Conservation (phyloP, 2,888 invertebrate genomes). For the Macrosiphum euphorbiae region DNA sequence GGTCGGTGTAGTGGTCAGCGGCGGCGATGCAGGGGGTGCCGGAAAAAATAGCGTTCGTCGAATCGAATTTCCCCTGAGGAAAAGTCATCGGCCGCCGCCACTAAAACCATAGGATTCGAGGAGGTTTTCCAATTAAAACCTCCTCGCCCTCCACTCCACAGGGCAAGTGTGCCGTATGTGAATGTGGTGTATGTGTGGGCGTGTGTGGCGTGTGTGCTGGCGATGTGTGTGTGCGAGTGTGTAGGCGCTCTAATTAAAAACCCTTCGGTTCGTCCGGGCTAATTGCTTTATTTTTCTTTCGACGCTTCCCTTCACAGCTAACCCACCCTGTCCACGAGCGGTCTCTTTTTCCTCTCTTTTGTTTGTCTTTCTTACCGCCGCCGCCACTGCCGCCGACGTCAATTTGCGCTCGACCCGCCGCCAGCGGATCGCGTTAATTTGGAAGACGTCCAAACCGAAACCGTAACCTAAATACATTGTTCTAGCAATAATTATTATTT, state of each 20-base stretch:
- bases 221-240: not conserved
- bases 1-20: not conserved
- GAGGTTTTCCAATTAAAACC: slow-evolving; percentile 63
- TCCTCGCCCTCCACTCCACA: not conserved
- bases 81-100: slow-evolving; percentile 61
- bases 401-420: slow-evolving; percentile 59
- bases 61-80: slow-evolving; percentile 64
- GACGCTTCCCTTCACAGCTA: slow-evolving; percentile 15
- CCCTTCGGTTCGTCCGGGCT: slow-evolving; percentile 62
- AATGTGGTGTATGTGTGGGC: slow-evolving; percentile 6
- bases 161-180: slow-evolving; percentile 45
- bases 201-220: too few relatives aligned
- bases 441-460: slow-evolving; percentile 49
- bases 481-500: slow-evolving; percentile 44
- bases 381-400: slow-evolving; percentile 48
- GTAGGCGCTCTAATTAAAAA: slow-evolving; percentile 62
- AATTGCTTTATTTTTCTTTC: slow-evolving; percentile 65
- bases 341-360: slow-evolving; percentile 47
- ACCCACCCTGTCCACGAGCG: not conserved
- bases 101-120: slow-evolving; percentile 63
- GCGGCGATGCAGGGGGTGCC: not conserved
- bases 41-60: slow-evolving; percentile 56
- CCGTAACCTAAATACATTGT: slow-evolving; percentile 43
- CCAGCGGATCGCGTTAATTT: slow-evolving; percentile 61
- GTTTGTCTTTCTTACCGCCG: slow-evolving; percentile 57